Base-by-base conservation (phyloP, 2,113 vertebrate species). In the Osmerus eperlanus region DNA sequence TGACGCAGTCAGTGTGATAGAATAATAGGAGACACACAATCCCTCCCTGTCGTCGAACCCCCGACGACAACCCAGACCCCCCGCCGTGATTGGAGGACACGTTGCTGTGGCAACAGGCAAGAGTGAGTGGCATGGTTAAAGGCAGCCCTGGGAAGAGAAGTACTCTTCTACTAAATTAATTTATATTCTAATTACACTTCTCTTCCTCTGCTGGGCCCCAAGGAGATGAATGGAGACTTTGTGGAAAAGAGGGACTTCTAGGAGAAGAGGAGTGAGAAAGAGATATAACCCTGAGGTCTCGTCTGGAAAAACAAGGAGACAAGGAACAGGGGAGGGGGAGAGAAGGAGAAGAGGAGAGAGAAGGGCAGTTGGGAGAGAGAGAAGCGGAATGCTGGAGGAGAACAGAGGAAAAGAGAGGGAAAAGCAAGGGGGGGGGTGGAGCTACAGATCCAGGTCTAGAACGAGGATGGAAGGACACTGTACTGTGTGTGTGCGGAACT, bases 21-120 rank as follows among this genome's bases (percentile, higher is more conserved):
- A 78, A 70, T 67, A 79, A 73, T 32, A 66, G 67, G 19, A 73
- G 73, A 62, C 51, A 71, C 81, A 73, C 74, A 32, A 72, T 58
- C 29, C 29, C 23, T 29, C 65, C 52, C 21, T 61, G 60, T 72
- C 18, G 19, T 67, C 32, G 29, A 69, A 67, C 62, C 29, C 23
- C 28, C 65, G 3, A 60, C 12, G 53, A 66, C 18, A 28, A 60
- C 54, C 54, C 47, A 64, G 29, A 72, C 29, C 62, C 54, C 32
- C 67, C 56, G 47, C 67, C 63, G 59, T 66, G 1, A 59, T 58
- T 58, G 36, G 59, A 41, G 56, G 68, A 41, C 23, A 55, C 47
- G 61, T 68, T 71, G 52, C 67, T 54, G 70, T 64, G 56, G 60
- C 65, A 74, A 67, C 73, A 60, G 52, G 54, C 68, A 70, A 59